Conservation (phyloP, 2,888 invertebrate species). For the Volucella bombylans region DNA sequence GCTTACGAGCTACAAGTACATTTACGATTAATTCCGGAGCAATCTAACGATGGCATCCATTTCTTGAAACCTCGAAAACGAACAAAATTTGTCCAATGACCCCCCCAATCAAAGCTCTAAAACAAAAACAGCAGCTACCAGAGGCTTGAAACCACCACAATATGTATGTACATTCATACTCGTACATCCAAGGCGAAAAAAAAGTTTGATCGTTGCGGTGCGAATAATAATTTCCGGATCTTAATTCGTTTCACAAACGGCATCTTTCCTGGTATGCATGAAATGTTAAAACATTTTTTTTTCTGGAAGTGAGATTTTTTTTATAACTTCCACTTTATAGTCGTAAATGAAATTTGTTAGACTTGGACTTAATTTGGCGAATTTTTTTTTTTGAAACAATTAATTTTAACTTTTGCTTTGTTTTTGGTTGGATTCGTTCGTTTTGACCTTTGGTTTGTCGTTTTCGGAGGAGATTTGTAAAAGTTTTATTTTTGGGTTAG, state of each 20-base stretch:
- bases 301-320: background rate
- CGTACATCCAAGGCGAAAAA: conserved; percentile 1
- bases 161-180: too few relatives aligned
- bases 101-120: conserved; percentile 37
- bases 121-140: too few relatives aligned
- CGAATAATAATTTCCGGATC: conserved; percentile 47
- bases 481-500: too few relatives aligned
- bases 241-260: conserved; percentile 31
- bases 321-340: background rate
- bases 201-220: conserved; percentile 15
- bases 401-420: background rate
- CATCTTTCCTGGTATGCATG: conserved; percentile 2
- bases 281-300: background rate
- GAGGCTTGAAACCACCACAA: background rate
- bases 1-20: background rate
- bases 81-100: conserved; percentile 37
- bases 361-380: background rate
- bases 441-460: too few relatives aligned
- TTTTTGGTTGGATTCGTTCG: too few relatives aligned
- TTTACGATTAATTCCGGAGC: conserved; percentile 34
- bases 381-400: background rate
- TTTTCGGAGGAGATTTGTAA: too few relatives aligned
- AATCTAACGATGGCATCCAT: conserved; percentile 10
- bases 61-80: background rate
- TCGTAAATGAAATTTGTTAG: background rate